Evolutionary conservation across 2,113 vertebrate genomes (phyloP), one percentile per base, ranked within the genome.

Genomic region (Colistium nudipinnis): DNA sequence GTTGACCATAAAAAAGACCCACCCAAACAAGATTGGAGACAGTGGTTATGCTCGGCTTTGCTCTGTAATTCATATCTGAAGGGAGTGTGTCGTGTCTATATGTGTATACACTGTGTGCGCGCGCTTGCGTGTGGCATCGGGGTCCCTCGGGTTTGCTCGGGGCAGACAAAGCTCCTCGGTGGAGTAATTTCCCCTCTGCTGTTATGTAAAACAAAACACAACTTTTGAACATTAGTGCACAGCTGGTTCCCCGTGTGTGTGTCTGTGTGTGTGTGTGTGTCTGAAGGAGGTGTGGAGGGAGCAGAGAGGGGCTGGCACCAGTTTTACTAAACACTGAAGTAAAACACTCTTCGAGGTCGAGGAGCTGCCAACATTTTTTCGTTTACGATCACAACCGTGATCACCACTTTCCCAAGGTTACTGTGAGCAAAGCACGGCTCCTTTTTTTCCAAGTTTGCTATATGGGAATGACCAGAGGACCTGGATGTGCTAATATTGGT

Each of bases 11-110:
- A 83, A 78, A 71, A 70, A 28, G 91, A 81, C 89, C 91, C 91
- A 85, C 91, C 90, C 91, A 91, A 87, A 91, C 82, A 82, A 77
- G 83, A 70, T 53, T 84, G 83, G 83, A 90, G 81, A 85, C 85
- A 61, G 88, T 13, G 90, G 85, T 87, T 87, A 73, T 86, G 43
- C 74, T 80, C 17, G 5, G 72, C 63, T 74, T 59, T 39, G 69
- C 84, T 87, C 86, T 90, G 76, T 89, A 88, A 90, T 91, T 90
- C 80, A 74, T 63, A 55, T 85, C 71, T 80, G 70, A 69, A 28
- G 67, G 28, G 53, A 6, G 52, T 24, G 74, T 73, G 67, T 68
- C 22, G 41, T 53, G 24, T 62, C 24, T 66, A 44, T 44, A 3
- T 16, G 31, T 52, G 3, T 60, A 51, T 56, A 19, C 22, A 45